A percentile compares a stretch with the other conserved stretches of the same genome.
phyloP scores from a whole-genome alignment of 2,113 vertebrate genomes.

The Onychorhynchus coronatus region DNA sequence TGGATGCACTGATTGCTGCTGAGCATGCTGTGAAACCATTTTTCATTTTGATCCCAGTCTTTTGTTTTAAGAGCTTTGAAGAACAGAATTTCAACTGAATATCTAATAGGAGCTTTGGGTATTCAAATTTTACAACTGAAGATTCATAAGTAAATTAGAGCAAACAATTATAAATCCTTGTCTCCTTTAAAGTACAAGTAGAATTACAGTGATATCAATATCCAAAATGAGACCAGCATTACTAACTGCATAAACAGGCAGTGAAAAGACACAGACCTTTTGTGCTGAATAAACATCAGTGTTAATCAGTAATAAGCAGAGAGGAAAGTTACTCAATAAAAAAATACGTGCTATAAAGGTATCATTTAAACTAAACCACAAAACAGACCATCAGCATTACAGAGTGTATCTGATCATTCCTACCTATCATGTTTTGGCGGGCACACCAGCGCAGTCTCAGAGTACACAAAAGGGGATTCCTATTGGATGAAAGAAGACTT shows the following conservation, averaged over 20 bases:
- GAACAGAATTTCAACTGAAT: background rate
- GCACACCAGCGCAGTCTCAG: background rate
- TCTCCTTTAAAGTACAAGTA: background rate
- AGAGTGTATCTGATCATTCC: background rate
- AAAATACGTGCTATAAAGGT: background rate
- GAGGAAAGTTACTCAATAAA: background rate
- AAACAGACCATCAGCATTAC: background rate
- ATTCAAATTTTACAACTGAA: background rate
- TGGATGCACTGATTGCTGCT: background rate
- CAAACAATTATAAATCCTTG: background rate
- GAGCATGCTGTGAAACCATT: background rate
- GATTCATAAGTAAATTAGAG: conserved; percentile 2
- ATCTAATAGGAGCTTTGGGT: background rate
- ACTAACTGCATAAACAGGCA: background rate
- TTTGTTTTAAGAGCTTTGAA: background rate
- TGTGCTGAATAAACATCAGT: background rate
- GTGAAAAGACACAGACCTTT: background rate
- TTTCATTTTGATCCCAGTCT: background rate
- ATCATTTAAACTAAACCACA: background rate
- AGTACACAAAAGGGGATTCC: background rate
- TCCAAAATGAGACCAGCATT: background rate
- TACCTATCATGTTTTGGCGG: background rate
- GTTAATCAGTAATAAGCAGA: background rate
- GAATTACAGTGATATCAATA: background rate
- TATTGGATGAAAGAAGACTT: background rate